Conservation (phyloP, 2,888 invertebrate genomes). For the Orgyia antiqua region DNA sequence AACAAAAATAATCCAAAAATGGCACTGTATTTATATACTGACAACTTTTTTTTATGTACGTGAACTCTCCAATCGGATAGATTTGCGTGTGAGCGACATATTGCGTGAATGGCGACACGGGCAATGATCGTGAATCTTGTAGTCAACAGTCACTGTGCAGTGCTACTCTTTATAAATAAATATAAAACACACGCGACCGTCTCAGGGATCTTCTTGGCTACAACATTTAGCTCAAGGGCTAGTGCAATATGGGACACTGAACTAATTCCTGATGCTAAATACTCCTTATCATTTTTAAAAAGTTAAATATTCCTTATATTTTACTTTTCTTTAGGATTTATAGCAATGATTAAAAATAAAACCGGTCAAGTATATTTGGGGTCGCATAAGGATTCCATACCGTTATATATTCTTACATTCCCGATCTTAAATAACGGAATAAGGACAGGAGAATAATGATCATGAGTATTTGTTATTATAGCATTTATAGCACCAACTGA, state of each 20-base stretch:
- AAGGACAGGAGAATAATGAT: too few relatives aligned
- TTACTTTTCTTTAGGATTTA: too few relatives aligned
- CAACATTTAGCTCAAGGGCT: constrained; percentile 29
- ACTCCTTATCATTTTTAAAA: too few relatives aligned
- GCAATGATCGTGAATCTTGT: constrained; percentile 31
- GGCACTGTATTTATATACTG: constrained; percentile 16
- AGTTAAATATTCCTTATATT: too few relatives aligned
- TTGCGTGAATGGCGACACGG: constrained; percentile 33
- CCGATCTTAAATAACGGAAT: too few relatives aligned
- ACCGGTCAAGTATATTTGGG: too few relatives aligned
- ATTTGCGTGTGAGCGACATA: constrained; percentile 42
- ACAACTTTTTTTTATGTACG: constrained; percentile 25
- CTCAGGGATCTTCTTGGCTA: constrained; percentile 30
- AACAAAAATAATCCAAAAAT: constrained; percentile 13
- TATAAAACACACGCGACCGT: constrained; percentile 32
- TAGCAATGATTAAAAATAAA: too few relatives aligned
- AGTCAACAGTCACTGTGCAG: constrained; percentile 14
- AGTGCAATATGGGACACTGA: constrained; percentile 15
- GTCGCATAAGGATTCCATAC: too few relatives aligned
- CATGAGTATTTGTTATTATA: too few relatives aligned
- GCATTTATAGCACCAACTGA: too few relatives aligned
- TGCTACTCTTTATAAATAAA: constrained; percentile 32
- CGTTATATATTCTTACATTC: too few relatives aligned
- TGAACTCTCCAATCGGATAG: constrained; percentile 32
- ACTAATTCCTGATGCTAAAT: too few relatives aligned